Conservation (phyloP, 2,797 vertebrate species). For the Myotis daubentonii region DNA sequence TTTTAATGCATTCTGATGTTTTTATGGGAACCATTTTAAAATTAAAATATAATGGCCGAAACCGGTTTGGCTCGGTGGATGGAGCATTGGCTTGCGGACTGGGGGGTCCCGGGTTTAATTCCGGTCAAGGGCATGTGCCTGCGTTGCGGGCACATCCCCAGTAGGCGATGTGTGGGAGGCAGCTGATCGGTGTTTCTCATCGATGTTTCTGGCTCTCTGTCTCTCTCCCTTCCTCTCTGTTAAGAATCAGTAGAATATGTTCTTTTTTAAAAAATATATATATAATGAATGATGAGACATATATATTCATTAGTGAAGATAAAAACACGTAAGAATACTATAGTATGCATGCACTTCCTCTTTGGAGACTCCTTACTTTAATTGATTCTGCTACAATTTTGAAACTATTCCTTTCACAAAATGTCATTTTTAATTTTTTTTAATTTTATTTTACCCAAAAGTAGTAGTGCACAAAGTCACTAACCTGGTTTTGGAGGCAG, state of each 20-base stretch:
- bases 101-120: too few species aligned
- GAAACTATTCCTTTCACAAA: neutral
- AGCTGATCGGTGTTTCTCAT: too few species aligned
- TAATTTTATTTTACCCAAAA: neutral
- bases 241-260: too few species aligned
- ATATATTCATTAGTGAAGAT: neutral
- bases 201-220: too few species aligned
- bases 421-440: neutral
- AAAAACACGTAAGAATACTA: neutral
- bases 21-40: neutral
- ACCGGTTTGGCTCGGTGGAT: too few species aligned
- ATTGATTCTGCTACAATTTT: neutral
- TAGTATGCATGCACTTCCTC: neutral
- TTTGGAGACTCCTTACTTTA: neutral
- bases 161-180: too few species aligned
- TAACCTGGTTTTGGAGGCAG: constrained; percentile 86
- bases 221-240: too few species aligned
- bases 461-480: neutral
- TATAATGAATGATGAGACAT: neutral
- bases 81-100: too few species aligned
- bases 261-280: neutral
- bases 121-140: too few species aligned
- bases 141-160: too few species aligned
- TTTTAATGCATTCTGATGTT: neutral
- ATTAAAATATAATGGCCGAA: neutral